Conservation (phyloP, 2,888 invertebrate species). For the Agonopterix alstromeriana region DNA sequence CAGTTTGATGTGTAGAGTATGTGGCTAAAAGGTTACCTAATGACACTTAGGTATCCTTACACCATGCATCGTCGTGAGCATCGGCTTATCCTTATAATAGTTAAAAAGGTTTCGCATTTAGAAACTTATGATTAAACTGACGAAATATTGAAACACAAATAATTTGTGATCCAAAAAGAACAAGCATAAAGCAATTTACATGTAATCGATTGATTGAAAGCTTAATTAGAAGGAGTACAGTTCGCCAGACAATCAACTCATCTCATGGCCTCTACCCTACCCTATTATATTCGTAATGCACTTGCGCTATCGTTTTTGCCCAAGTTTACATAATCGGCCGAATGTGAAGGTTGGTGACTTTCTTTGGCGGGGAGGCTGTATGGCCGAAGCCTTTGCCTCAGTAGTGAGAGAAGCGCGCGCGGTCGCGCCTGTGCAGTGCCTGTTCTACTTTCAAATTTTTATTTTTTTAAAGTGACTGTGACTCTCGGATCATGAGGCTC, state of each 20-base stretch:
- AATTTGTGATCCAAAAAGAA: no score
- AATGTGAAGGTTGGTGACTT: conserved; percentile 67
- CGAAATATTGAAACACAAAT: no score
- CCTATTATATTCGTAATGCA: conserved; percentile 43
- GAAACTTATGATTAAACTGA: no score
- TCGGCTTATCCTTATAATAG: no score
- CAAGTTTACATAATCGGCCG: conserved; percentile 61
- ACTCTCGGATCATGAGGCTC: conserved; percentile 64
- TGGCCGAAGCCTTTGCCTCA: conserved; percentile 35
- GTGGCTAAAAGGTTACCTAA: no score
- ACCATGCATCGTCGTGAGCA: no score
- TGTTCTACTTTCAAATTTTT: conserved; percentile 30
- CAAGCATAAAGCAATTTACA: no score
- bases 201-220: no score
- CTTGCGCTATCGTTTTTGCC: conserved; percentile 45
- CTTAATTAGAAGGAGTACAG: neutral
- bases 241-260: neutral
- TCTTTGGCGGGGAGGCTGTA: conserved; percentile 60
- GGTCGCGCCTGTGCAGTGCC: conserved; percentile 65
- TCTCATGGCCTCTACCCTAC: neutral
- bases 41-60: no score
- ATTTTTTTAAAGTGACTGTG: conserved; percentile 52
- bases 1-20: no score
- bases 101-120: no score
- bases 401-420: conserved; percentile 58